Conservation (phyloP, 2,797 vertebrate genomes). For the Cynodonichthys magdalenae region DNA sequence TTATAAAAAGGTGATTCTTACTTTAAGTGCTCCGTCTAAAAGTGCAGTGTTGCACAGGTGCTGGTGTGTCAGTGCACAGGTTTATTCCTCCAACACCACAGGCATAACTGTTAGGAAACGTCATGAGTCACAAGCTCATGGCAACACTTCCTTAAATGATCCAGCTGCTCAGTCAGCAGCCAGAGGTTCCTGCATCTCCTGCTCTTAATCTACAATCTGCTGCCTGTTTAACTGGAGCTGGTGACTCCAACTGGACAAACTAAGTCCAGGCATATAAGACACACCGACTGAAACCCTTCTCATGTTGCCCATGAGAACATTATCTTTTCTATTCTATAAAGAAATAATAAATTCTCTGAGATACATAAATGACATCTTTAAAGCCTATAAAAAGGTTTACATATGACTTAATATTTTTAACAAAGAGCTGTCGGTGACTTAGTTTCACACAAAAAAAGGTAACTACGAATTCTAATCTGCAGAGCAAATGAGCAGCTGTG, state of each 20-base stretch:
- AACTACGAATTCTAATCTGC: too few relatives aligned
- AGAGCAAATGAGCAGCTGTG: too few relatives aligned
- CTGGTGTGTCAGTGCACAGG: neutral
- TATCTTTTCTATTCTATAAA: neutral
- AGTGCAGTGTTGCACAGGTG: neutral
- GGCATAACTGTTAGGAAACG: constrained; percentile 40
- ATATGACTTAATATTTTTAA: too few relatives aligned
- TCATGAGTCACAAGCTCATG: constrained; percentile 52
- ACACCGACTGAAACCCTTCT: neutral
- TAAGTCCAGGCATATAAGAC: neutral
- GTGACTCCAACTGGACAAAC: neutral
- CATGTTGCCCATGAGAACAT: neutral
- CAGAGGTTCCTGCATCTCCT: constrained; percentile 45
- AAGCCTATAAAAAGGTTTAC: too few relatives aligned
- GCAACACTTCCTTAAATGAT: constrained; percentile 61
- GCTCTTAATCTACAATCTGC: constrained; percentile 13
- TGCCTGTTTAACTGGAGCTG: constrained; percentile 6
- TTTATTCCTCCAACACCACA: constrained; percentile 7
- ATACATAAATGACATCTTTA: neutral
- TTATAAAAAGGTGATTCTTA: too few relatives aligned
- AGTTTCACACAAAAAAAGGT: too few relatives aligned
- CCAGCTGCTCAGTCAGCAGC: constrained; percentile 54
- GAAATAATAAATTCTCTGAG: neutral
- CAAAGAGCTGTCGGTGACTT: too few relatives aligned
- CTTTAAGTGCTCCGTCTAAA: too few relatives aligned